phyloP scores from a whole-genome alignment of 2,888 invertebrate genomes.

The Andrena bucephala region DNA sequence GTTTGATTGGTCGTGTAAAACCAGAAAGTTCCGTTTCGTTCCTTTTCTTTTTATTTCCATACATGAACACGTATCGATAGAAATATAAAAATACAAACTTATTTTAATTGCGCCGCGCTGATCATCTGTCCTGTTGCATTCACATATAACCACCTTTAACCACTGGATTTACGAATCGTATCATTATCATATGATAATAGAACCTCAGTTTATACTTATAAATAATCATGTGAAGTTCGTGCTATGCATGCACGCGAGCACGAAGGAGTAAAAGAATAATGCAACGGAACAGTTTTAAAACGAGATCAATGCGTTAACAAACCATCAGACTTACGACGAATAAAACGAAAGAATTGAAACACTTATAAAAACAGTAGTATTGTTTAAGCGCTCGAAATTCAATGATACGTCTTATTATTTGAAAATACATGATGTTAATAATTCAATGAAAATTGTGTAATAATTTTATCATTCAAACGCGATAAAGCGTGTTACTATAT shows the following conservation, averaged over 20 bases:
- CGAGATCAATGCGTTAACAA: constrained; percentile 10
- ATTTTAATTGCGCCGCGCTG: constrained; percentile 8
- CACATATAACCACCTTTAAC: constrained; percentile 2
- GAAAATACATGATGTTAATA: constrained; percentile 71
- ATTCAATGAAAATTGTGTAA: constrained; percentile 37
- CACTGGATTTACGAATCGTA: background rate
- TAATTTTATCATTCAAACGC: constrained; percentile 53
- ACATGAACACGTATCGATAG: background rate
- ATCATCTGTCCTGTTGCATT: background rate
- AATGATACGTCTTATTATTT: constrained; percentile 68
- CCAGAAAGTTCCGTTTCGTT: background rate
- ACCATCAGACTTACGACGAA: constrained; percentile 7
- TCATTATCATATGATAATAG: constrained; percentile 29
- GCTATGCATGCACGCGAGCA: background rate
- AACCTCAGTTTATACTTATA: constrained; percentile 7
- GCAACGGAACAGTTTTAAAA: constrained; percentile 25
- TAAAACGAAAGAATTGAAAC: constrained; percentile 8
- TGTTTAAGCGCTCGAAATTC: constrained; percentile 61
- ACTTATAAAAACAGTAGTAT: constrained; percentile 54
- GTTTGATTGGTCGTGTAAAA: background rate
- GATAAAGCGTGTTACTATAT: background rate
- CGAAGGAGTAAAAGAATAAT: background rate
- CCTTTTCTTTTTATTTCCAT: constrained; percentile 1
- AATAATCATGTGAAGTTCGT: too few species aligned
- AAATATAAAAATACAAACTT: background rate